Evolutionary conservation across 1,140 invertebrate species (phyloP).

Genomic region (Cydia splendana): DNA sequence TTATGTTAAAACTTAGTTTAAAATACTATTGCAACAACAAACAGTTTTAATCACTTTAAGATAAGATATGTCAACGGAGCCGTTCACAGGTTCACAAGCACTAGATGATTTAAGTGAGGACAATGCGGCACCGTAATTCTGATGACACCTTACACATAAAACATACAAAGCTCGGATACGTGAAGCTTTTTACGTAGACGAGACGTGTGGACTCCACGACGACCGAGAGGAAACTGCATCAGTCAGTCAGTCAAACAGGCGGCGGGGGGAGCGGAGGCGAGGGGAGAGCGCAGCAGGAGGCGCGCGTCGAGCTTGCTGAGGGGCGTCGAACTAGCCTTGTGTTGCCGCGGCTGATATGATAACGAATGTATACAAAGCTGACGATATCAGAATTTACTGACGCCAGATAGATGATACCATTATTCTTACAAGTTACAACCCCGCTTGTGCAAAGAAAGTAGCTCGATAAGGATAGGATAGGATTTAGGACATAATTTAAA

Average conservation of each 20-base stretch:
- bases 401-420: conserved; percentile 32
- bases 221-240: conserved; percentile 67
- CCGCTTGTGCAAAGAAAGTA: conserved; percentile 2
- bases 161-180: conserved; percentile 70
- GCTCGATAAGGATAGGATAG: conserved; percentile 8
- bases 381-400: conserved; percentile 47
- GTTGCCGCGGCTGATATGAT: conserved; percentile 70
- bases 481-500: conserved; percentile 3
- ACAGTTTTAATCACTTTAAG: conserved; percentile 32
- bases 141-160: conserved; percentile 58
- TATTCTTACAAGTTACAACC: conserved; percentile 20
- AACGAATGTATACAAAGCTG: conserved; percentile 71
- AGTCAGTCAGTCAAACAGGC: conserved; percentile 53
- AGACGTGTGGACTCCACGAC: conserved; percentile 45
- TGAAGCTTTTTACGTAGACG: conserved; percentile 54
- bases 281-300: conserved; percentile 60
- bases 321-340: conserved; percentile 71
- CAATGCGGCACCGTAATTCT: conserved; percentile 43
- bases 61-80: conserved; percentile 33
- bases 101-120: conserved; percentile 41
- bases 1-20: not conserved
- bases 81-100: conserved; percentile 51
- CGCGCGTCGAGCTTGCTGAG: conserved; percentile 58
- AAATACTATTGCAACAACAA: conserved; percentile 33
- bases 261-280: conserved; percentile 47